phyloP scores from a whole-genome alignment of 1,140 invertebrate genomes.

The Aethina tumida region DNA sequence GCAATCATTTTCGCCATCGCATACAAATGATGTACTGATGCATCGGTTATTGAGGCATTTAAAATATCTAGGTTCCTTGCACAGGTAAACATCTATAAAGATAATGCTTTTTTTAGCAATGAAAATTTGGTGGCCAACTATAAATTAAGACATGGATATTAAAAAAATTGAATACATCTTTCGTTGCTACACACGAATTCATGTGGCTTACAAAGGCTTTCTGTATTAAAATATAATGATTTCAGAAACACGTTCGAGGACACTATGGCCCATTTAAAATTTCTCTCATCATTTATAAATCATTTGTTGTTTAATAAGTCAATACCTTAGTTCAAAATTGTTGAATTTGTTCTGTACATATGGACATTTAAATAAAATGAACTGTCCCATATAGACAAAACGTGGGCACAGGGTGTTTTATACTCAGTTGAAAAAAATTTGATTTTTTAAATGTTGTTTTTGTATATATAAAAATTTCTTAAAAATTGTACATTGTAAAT shows the following conservation, averaged over 20 bases:
- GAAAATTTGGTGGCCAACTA: too few species aligned
- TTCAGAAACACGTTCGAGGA: slow-evolving; percentile 10
- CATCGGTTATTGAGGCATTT: slow-evolving; percentile 41
- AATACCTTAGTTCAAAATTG: too few species aligned
- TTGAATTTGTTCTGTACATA: too few species aligned
- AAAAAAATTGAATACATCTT: slow-evolving; percentile 18
- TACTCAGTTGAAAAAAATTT: too few species aligned
- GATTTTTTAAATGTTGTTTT: too few species aligned
- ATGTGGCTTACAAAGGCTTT: slow-evolving; percentile 14
- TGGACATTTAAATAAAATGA: too few species aligned
- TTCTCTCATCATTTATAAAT: too few species aligned
- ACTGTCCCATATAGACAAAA: too few species aligned
- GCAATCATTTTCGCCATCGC: slow-evolving; percentile 44
- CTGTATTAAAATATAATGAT: background rate
- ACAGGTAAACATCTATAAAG: slow-evolving; percentile 23
- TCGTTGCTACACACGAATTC: slow-evolving; percentile 21
- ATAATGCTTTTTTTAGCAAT: slow-evolving; percentile 6
- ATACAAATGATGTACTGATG: slow-evolving; percentile 37
- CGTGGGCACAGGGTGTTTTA: too few species aligned
- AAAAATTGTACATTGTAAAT: too few species aligned
- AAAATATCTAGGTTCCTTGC: slow-evolving; percentile 24
- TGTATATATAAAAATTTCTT: too few species aligned
- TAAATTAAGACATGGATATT: background rate
- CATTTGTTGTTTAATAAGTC: too few species aligned
- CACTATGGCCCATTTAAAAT: slow-evolving; percentile 10